Evolutionary conservation across 2,888 invertebrate genomes (phyloP), one percentile per base, ranked within the genome.

Genomic region (Coremacera marginata): DNA sequence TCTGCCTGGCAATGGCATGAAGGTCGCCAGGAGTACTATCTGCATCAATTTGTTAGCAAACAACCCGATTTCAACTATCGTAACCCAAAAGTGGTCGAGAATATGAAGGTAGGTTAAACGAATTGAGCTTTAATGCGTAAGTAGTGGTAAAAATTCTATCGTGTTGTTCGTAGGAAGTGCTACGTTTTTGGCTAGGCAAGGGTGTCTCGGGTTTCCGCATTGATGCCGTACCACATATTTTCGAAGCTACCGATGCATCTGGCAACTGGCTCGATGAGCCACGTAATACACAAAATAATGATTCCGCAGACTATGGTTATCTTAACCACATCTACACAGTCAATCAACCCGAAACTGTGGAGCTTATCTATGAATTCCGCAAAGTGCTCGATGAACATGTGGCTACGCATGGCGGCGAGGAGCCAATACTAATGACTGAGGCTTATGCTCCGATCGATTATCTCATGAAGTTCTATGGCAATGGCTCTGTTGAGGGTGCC

Each of bases 131-230:
- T 82, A 3, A 25, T 73, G 86, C 84, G 7, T n/a, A 90, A 84
- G 7, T n/a, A 90, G 0, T 85, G 86, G 2, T 86, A 8, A 16
- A 68, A 70, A n/a, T 16, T 2, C 16, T 37, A 14, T 8, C 34
- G 22, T 51, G 34, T 37, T 52, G 22, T 44, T 63, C 22, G 2
- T 88, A 72, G 82, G 89, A 92, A 14, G 92, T 94, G 0, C 87
- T 97, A 11, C 91, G 91, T 78, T 95, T 93, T 86, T 96, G 96
- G 96, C 86, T 96, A 55, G 91, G 93, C 52, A 92, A 92, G 83
- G 97, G 96, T 1, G 93, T 96, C 0, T 94, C 94, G 81, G 96
- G 96, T 0, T 94, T 95, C 86, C 92, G 95, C 70, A 89, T 95
- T 0, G 93, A 94, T 82, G 93, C 93, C 0, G 89, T 93, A 3